These are phyloP conservation scores for Erythrolamprus reginae DNA, from an alignment of 2,113 vertebrate species.

Conservation along the genomic window DNA sequence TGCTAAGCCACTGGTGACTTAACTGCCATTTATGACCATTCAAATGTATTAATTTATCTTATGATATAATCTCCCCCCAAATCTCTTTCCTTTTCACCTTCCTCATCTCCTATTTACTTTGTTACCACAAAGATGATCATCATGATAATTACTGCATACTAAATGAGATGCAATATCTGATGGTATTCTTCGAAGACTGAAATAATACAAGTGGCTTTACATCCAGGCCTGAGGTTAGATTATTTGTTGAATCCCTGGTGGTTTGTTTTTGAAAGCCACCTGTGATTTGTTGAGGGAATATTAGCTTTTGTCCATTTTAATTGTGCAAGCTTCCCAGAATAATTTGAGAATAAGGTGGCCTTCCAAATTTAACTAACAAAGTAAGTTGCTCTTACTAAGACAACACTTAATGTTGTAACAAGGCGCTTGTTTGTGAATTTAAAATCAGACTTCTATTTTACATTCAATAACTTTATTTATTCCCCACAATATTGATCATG, in stretches of 20 bases:
- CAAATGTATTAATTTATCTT: neutral
- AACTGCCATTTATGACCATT: neutral
- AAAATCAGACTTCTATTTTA: neutral
- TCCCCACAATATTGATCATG: neutral
- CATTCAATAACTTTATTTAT: neutral
- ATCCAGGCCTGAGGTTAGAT: neutral
- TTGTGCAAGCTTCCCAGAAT: neutral
- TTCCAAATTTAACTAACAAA: neutral
- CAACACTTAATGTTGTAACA: neutral
- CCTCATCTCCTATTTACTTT: neutral
- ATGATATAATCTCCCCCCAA: neutral
- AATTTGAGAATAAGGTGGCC: neutral
- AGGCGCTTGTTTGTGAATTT: neutral
- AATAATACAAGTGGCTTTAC: neutral
- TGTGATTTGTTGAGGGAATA: neutral
- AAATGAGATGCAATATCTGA: neutral
- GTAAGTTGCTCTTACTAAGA: neutral
- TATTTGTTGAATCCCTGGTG: neutral
- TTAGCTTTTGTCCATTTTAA: neutral
- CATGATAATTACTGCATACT: neutral
- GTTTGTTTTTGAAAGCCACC: neutral
- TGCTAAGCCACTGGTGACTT: neutral
- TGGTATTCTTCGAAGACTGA: neutral
- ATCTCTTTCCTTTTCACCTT: neutral
- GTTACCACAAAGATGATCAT: neutral